Evolutionary conservation across 2,797 vertebrate genomes (phyloP).

Genomic region (Oreortyx pictus): DNA sequence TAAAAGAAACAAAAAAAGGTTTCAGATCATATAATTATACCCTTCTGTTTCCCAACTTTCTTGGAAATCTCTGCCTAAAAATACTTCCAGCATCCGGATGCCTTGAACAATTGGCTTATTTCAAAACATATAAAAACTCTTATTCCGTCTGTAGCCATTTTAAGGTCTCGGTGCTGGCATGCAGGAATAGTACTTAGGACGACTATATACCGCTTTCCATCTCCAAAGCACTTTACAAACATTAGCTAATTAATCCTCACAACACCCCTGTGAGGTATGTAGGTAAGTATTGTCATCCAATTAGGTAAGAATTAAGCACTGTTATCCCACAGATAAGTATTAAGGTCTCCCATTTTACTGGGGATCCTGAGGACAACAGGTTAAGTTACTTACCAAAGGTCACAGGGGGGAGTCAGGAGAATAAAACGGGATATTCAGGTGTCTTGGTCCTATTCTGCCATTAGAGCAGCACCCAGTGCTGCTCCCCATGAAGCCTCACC

Average conservation of each 20-base stretch:
- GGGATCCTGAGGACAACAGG: slow-evolving; percentile 73
- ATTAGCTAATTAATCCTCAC: slow-evolving; percentile 77
- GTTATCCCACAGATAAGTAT: slow-evolving; percentile 77
- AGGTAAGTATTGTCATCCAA: slow-evolving; percentile 79
- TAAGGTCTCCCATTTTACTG: slow-evolving; percentile 76
- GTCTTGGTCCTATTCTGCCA: slow-evolving; percentile 21
- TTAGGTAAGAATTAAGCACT: slow-evolving; percentile 74
- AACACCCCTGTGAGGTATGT: slow-evolving; percentile 77
- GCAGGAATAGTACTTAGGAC: slow-evolving; percentile 35
- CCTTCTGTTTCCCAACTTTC: slow-evolving; percentile 63
- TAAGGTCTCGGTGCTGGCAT: slow-evolving; percentile 21
- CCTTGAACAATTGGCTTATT: slow-evolving; percentile 49
- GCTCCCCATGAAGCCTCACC: background rate
- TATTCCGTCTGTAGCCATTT: slow-evolving; percentile 42
- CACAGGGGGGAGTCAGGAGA: slow-evolving; percentile 12
- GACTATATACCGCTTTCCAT: slow-evolving; percentile 61
- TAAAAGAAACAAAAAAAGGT: slow-evolving; percentile 24
- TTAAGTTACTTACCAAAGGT: slow-evolving; percentile 77
- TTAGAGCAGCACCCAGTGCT: background rate
- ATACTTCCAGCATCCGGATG: slow-evolving; percentile 30
- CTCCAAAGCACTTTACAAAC: slow-evolving; percentile 75
- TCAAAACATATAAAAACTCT: slow-evolving; percentile 49
- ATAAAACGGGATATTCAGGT: slow-evolving; percentile 56
- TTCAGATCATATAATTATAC: slow-evolving; percentile 42
- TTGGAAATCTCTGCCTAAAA: slow-evolving; percentile 57